Base-by-base conservation (phyloP, 1,140 invertebrate species). In the Nomia melanderi region DNA sequence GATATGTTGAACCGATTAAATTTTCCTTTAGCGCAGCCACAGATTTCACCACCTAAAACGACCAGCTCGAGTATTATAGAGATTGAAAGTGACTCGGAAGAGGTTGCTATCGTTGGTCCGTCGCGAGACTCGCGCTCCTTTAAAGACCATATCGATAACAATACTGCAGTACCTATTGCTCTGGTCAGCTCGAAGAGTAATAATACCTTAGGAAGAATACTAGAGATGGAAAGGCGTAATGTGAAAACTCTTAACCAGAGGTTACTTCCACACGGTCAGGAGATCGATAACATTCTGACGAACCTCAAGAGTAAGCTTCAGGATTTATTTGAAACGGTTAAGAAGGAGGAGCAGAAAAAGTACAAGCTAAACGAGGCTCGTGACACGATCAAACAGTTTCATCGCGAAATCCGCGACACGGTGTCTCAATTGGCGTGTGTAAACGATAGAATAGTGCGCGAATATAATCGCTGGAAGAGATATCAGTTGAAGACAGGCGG, bases 41-140 rank as follows among this genome's bases (percentile, higher is more conserved):
- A 75, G 29, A 1, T 14, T 31, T 1, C n/a, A 11, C 25, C 31
- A n/a, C 8, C 27, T 39, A 17, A 31, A 29, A 63, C 25, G 1
- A 9, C 44, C 23, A 63, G 57, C n/a, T 82, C 88, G 1, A 92
- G 79, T 65, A 79, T 92, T 6, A 92, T 92, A 41, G 88, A 92
- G 23, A 33, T 92, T 1, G 91, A 92, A 12, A 92, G 90, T 36
- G 91, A 92, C 54, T 71, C 82, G 0, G 86, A 86, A 1, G 90
- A 90, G 9, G 85, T 90, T 17, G 76, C 86, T 4, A 56, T 74
- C 2, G 65, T 89, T 0, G 47, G 88, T 11, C 20, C 39, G 1
- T 33, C 69, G 7, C 70, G 33, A 17, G 17, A 56, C 20, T 31
- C 53, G 20, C 23, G 12, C 7, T 31, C 57, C 8, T 31, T 20